A percentile compares a stretch with the other conserved stretches of the same genome.
Evolutionary conservation across 2,797 vertebrate genomes (phyloP).

Genomic region (Rhincodon typus): DNA sequence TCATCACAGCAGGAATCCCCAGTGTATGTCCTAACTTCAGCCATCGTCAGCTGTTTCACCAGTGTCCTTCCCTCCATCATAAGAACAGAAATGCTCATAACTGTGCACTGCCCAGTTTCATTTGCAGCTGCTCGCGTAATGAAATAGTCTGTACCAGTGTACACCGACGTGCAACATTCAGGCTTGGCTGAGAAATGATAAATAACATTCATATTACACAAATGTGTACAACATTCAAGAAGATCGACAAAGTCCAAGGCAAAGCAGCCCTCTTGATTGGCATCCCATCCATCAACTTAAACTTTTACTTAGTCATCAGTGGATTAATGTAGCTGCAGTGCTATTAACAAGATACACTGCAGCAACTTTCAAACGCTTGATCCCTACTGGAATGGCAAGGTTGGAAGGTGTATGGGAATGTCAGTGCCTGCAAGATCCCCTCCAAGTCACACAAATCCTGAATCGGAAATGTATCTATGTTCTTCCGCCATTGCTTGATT

Average conservation of each 20-base stretch:
- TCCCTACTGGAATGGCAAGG: not conserved
- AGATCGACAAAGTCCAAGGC: not conserved
- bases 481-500: not conserved
- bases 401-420: not conserved
- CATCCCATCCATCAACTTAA: not conserved
- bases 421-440: not conserved
- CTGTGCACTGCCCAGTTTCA: not conserved
- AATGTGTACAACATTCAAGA: not conserved
- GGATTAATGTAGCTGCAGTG: not conserved
- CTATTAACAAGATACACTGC: not conserved
- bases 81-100: not conserved
- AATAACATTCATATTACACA: not conserved
- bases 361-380: not conserved
- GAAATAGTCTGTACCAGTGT: not conserved
- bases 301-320: not conserved
- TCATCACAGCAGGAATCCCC: not conserved
- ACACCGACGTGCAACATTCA: not conserved
- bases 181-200: not conserved
- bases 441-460: not conserved
- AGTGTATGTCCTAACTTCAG: not conserved
- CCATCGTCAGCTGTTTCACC: not conserved
- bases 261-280: not conserved
- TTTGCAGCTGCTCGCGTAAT: not conserved
- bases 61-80: not conserved
- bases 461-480: not conserved